These are phyloP conservation scores for Lanius collurio DNA, from an alignment of 2,113 vertebrate genomes.

Conservation along the genomic window DNA sequence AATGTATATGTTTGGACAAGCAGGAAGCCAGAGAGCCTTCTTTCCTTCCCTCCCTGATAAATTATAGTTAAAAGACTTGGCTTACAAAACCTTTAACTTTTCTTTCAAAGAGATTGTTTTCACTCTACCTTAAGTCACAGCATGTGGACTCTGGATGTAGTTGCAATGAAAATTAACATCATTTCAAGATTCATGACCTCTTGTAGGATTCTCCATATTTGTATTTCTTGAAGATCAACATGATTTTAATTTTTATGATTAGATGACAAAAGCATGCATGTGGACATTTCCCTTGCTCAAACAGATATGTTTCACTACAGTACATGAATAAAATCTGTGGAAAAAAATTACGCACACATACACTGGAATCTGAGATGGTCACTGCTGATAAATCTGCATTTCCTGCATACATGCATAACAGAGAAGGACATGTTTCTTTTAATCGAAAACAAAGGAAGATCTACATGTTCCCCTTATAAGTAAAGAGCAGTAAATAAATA, in stretches of 20 bases:
- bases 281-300: neutral
- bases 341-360: neutral
- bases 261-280: neutral
- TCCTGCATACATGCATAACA: neutral
- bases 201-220: neutral
- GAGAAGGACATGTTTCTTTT: neutral
- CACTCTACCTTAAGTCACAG: neutral
- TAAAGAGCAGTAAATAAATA: neutral
- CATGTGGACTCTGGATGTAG: neutral
- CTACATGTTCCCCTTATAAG: neutral
- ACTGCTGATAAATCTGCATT: neutral
- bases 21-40: neutral
- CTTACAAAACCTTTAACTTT: neutral
- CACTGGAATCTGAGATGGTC: neutral
- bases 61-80: neutral
- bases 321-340: neutral
- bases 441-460: neutral
- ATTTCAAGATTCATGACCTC: neutral
- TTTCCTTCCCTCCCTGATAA: neutral
- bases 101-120: neutral
- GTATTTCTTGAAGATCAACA: neutral
- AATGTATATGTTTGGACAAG: neutral
- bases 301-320: neutral
- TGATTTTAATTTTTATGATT: neutral
- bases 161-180: neutral